These are phyloP conservation scores for Tenualosa ilisha DNA, from an alignment of 2,797 vertebrate genomes.

Conservation along the genomic window DNA sequence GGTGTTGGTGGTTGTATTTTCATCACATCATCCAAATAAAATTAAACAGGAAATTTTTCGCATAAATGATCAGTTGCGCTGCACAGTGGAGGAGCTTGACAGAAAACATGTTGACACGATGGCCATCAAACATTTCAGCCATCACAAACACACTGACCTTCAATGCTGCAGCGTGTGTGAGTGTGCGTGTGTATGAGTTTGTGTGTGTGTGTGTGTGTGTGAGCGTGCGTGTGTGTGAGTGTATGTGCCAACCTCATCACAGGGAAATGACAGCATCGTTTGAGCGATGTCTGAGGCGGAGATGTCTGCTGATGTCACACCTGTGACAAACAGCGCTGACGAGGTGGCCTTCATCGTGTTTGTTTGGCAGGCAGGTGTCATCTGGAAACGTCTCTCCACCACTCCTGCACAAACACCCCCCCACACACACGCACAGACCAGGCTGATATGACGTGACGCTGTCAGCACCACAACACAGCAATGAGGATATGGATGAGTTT, in stretches of 20 bases:
- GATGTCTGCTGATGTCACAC: background rate
- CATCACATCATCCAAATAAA: no score
- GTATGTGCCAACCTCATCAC: background rate
- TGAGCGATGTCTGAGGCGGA: background rate
- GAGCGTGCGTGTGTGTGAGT: background rate
- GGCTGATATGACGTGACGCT: background rate
- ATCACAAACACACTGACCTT: background rate
- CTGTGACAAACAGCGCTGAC: background rate
- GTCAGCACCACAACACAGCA: no score
- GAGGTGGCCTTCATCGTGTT: background rate
- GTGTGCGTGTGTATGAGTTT: background rate
- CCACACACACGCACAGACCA: no score
- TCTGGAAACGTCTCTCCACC: background rate
- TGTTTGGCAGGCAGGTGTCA: background rate
- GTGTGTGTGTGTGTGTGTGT: background rate
- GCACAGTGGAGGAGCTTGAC: no score
- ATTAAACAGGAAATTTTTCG: no score
- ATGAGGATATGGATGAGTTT: background rate
- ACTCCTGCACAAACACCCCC: background rate
- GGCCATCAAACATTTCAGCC: no score
- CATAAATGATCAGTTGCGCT: no score
- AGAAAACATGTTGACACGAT: no score
- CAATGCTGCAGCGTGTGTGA: background rate
- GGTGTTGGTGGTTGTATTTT: no score
- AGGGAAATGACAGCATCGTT: background rate